Evolutionary conservation across 2,113 vertebrate genomes (phyloP), one percentile per base, ranked within the genome.

Genomic region (Taurulus bubalis): DNA sequence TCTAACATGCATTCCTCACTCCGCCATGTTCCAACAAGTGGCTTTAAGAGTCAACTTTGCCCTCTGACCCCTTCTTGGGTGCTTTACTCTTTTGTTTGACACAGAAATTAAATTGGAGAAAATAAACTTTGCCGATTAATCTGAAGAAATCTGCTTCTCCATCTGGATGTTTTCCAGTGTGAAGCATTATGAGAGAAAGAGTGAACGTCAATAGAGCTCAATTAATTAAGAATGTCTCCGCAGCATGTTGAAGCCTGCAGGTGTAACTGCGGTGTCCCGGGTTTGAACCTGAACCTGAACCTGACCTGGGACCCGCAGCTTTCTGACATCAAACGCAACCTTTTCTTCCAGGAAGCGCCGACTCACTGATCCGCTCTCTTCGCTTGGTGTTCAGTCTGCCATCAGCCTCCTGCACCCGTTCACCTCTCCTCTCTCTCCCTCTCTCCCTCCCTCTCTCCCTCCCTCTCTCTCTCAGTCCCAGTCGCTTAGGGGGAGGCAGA

Each of bases 351-450:
- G 26, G 63, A 11, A 26, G n/a, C 11, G 18, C 70, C 15, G 65
- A 65, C 77, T 83, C 73, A 28, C 66, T 78, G 75, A 73, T 83
- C 83, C 55, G 2, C 80, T 82, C 75, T 59, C 80, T 82, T 91
- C 12, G 26, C 77, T 78, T 71, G 38, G 71, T 78, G 81, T 78
- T 75, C 81, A 76, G 76, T 12, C 75, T 74, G 84, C 65, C 77
- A 85, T 79, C 77, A 62, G 16, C 59, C 30, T 62, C 71, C 70
- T 82, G 78, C 82, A 72, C 85, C 83, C 75, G 65, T 85, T 79
- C 74, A 53, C 89, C 77, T 79, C 76, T 83, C 78, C 45, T 51
- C 11, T 51, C 47, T n/a, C n/a, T n/a, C n/a, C n/a, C n/a, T n/a
- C 51, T n/a, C 51, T 51, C 38, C 10, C 75, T 79, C 76, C 80